Percentiles rank a stretch among this genome's conserved stretches.
These are phyloP conservation scores for Zaprionus taronus DNA, from an alignment of 1,140 invertebrate species.

Conservation along the genomic window DNA sequence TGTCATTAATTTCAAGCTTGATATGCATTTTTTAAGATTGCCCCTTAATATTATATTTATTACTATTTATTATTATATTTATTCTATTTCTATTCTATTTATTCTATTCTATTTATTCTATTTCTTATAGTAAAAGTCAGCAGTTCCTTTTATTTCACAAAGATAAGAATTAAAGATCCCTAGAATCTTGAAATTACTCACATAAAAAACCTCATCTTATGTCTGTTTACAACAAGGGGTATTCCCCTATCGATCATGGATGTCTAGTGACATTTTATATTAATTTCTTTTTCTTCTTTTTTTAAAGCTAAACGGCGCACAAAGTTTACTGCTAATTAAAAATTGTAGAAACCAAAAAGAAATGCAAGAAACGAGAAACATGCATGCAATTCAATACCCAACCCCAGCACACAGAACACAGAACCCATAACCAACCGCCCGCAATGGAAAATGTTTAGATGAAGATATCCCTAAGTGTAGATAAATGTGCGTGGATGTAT, in stretches of 20 bases:
- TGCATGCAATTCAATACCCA: constrained; percentile 74
- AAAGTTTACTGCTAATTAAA: constrained; percentile 83
- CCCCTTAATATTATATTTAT: too few relatives aligned
- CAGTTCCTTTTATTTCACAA: too few relatives aligned
- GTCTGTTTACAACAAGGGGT: background rate
- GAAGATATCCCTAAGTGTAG: constrained; percentile 36
- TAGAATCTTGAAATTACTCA: too few relatives aligned
- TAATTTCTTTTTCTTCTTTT: constrained; percentile 14
- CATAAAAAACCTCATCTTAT: background rate
- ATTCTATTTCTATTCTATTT: too few relatives aligned
- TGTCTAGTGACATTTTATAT: background rate
- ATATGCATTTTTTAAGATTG: too few relatives aligned
- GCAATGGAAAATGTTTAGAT: constrained; percentile 53
- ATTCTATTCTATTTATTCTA: too few relatives aligned
- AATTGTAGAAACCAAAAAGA: constrained; percentile 62
- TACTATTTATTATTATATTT: too few relatives aligned
- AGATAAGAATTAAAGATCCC: too few relatives aligned
- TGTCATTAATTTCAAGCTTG: too few relatives aligned
- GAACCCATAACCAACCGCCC: constrained; percentile 25
- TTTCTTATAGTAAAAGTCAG: too few relatives aligned
- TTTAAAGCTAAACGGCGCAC: constrained; percentile 57
- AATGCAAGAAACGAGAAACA: constrained; percentile 65
- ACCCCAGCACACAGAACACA: constrained; percentile 8
- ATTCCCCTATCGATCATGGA: background rate
- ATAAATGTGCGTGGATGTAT: constrained; percentile 2